Percentiles rank a stretch among this genome's conserved stretches.
These are phyloP conservation scores for Moxostoma hubbsi DNA, from an alignment of 2,797 vertebrate species.

Conservation along the genomic window DNA sequence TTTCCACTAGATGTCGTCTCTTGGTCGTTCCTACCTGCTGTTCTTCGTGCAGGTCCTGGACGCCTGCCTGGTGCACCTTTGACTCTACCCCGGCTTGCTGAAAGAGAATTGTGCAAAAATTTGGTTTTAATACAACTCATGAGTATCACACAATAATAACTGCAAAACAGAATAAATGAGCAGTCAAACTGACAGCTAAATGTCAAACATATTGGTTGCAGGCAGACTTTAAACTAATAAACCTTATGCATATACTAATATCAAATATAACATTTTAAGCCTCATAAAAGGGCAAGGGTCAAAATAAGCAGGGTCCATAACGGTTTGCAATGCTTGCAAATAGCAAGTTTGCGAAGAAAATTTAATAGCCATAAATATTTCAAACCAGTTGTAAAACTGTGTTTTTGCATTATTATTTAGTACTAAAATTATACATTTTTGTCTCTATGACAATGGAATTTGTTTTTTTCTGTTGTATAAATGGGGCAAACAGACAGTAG, in stretches of 20 bases:
- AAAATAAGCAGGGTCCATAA: neutral
- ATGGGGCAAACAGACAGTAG: neutral
- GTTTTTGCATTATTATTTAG: neutral
- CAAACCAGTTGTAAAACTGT: neutral
- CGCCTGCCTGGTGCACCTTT: conserved; percentile 79
- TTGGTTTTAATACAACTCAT: neutral
- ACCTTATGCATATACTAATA: neutral
- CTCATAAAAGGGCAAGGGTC: neutral
- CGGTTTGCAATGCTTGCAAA: too few relatives aligned
- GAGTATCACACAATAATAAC: neutral
- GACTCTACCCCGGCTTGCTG: conserved; percentile 68
- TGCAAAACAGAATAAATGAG: neutral
- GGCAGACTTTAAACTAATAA: neutral
- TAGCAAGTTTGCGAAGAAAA: neutral
- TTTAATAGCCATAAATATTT: too few relatives aligned
- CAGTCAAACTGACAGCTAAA: neutral
- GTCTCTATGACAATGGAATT: too few relatives aligned
- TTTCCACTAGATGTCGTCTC: conserved; percentile 65
- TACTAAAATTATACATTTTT: neutral
- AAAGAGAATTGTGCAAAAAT: conserved; percentile 11
- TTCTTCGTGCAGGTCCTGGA: conserved; percentile 73
- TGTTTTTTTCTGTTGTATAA: neutral
- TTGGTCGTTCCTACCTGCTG: conserved; percentile 73
- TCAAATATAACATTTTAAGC: neutral
- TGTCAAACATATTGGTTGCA: neutral